Base-by-base conservation (phyloP, 2,797 vertebrate species). In the Crypturellus tataupa region DNA sequence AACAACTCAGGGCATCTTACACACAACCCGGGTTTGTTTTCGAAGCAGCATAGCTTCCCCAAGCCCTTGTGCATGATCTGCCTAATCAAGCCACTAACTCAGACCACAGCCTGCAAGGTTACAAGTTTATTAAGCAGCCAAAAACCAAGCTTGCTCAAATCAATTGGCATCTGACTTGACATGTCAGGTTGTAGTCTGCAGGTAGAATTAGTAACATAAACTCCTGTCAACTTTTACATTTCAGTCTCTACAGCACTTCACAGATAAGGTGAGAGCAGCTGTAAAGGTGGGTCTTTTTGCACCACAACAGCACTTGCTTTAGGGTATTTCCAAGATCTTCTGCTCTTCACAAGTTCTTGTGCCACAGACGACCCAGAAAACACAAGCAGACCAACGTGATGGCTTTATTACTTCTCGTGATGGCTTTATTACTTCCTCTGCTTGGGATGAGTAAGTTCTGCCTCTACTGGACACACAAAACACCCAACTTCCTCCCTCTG, bases 321-420 rank as follows among this genome's bases (percentile, higher is more conserved):
- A 56, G 29, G n/a, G 1, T 3, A 35, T 49, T 63, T 47, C 58
- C 7, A 37, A 86, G 31, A 46, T 7, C 59, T 40, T 72, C 33
- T 20, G 31, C 33, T 65, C 44, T 33, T 81, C 0, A 0, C 4
- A 18, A 82, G 60, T 17, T 70, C 39, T 82, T 39, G 12, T 1
- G 3, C 17, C 64, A 60, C 0, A 0, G 21, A 64, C 29, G 44
- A 40, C 0, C 0, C 21, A 49, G 64, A 60, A 81, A 11, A 64
- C 46, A 62, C 4, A 27, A 75, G 67, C 2, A 64, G 44, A 35
- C 67, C 44, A 73, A 53, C 42, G 27, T 80, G 35, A 73, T 27
- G 47, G 70, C 29, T 58, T 37, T 4, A 42, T 47, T 77, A 56
- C 33, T 75, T 15, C 25, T 49, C 23, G 29, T 80, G 39, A 73